A percentile compares a stretch with the other conserved stretches of the same genome.
These are phyloP conservation scores for Neodon shergylaensis DNA, from an alignment of 2,113 vertebrate genomes.

Conservation along the genomic window DNA sequence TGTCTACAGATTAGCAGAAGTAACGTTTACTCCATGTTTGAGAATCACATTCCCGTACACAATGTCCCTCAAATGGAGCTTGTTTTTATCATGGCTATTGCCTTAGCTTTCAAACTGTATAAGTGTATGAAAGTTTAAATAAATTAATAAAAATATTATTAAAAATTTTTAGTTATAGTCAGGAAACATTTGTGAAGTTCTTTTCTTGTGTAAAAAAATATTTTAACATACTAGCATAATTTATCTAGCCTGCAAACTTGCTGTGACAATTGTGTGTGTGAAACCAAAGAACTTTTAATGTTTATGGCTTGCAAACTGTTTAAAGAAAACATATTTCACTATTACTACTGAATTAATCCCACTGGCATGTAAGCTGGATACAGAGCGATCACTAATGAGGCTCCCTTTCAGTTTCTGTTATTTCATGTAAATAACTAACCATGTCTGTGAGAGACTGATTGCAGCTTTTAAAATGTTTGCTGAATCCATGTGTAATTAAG, in stretches of 20 bases:
- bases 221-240: background rate
- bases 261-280: background rate
- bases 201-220: constrained; percentile 20
- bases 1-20: background rate
- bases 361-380: constrained; percentile 80
- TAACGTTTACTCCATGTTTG: background rate
- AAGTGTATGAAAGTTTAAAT: background rate
- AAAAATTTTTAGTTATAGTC: background rate
- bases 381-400: constrained; percentile 82
- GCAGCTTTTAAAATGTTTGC: constrained; percentile 83
- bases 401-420: constrained; percentile 81
- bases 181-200: constrained; percentile 28
- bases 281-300: constrained; percentile 67
- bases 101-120: background rate
- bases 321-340: constrained; percentile 55
- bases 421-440: constrained; percentile 85
- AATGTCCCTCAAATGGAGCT: background rate
- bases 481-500: constrained; percentile 88
- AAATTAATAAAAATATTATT: background rate
- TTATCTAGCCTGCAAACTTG: background rate
- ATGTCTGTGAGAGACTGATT: constrained; percentile 85
- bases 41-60: background rate
- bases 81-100: background rate
- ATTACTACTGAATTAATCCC: constrained; percentile 78
- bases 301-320: background rate